Base-by-base conservation (phyloP, 2,797 vertebrate genomes). In the Enteromius anoplus region DNA sequence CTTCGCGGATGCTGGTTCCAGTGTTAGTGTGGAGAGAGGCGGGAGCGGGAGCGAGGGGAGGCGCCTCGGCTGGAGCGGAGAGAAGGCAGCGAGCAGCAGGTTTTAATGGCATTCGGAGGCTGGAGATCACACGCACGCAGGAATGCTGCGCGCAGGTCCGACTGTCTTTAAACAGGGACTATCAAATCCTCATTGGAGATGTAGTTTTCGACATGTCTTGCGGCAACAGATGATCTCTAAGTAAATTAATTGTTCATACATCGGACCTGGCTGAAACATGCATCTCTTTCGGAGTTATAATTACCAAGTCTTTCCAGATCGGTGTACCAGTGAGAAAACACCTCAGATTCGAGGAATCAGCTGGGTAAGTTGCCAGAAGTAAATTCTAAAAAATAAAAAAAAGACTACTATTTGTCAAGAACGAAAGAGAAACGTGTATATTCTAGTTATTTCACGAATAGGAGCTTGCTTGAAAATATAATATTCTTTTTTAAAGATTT, bases 271-370 rank as follows among this genome's bases (percentile, higher is more conserved):
- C 75, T 78, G 83, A 83, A 77, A 95, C 72, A 96, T 96, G 95
- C 95, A 96, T 94, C 89, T 96, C 29, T 95, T 95, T 86, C 93
- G 94, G 92, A 96, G 89, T 90, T 91, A 94, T 83, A 89, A 90
- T 84, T 96, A 96, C 81, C 92, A 89, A 88, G 91, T 96, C 81
- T 93, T 92, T 88, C 93, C 94, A 69, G 93, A 94, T 85, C 94
- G 92, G 71, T 86, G 3, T 86, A 84, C 91, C 1, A 85, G 78
- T 90, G 92, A 93, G 47, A 93, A 90, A 10, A 86, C 89, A 84
- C 88, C 86, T 81, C 29, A 78, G 32, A 91, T 96, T 60, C 88
- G 91, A 79, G 94, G 94, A 90, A 92, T 96, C 91, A 95, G 94
- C 89, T 96, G 94, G 94, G 95, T 96, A 92, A 45, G 92, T 78